phyloP scores from a whole-genome alignment of 2,797 vertebrate genomes.

The Geotrypetes seraphini region DNA sequence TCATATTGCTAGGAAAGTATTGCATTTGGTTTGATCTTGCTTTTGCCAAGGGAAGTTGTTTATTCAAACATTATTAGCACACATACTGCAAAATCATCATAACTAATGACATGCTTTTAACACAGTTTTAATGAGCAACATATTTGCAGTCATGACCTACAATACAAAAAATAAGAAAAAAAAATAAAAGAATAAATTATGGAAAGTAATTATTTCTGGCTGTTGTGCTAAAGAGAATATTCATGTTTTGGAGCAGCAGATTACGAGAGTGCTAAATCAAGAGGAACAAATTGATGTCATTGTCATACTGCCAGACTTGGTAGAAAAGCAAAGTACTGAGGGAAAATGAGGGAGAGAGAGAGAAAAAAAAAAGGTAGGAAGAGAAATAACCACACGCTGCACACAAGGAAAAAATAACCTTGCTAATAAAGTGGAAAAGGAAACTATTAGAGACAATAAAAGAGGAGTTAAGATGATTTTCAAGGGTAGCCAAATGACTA shows the following conservation, averaged over 20 bases:
- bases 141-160: neutral
- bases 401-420: constrained; percentile 4
- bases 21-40: no score
- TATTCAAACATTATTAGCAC: no score
- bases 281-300: neutral
- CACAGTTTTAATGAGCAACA: neutral
- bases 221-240: neutral
- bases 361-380: no score
- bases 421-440: constrained; percentile 5
- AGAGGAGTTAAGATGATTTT: no score
- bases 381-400: neutral
- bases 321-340: neutral
- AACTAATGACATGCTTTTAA: neutral
- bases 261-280: neutral
- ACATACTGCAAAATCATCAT: neutral
- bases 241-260: neutral
- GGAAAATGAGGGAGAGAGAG: no score
- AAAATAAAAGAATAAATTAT: neutral
- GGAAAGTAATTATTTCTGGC: neutral
- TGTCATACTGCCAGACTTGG: constrained; percentile 6
- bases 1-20: no score
- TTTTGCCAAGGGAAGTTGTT: no score
- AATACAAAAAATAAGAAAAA: neutral
- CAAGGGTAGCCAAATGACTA: constrained; percentile 9
- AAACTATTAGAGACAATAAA: neutral